Evolutionary conservation across 2,888 invertebrate species (phyloP).

Genomic region (Lasius platythorax): DNA sequence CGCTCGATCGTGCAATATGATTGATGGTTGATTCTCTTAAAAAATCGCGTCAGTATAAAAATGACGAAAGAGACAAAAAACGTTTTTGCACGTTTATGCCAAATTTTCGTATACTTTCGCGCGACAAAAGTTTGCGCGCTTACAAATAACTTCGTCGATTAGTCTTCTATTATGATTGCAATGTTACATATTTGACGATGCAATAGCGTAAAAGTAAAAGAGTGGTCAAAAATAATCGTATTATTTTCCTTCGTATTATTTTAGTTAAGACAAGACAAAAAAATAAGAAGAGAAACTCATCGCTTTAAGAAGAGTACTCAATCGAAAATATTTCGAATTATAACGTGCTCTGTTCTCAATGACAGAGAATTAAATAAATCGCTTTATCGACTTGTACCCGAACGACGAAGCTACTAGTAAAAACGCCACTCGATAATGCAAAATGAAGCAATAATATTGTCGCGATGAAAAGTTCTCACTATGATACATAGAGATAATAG

Average conservation of each 20-base stretch:
- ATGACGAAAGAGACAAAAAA: background rate
- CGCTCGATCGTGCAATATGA: constrained; percentile 3
- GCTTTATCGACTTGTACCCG: constrained; percentile 1
- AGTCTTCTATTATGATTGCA: background rate
- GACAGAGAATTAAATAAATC: constrained; percentile 18
- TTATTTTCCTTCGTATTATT: background rate
- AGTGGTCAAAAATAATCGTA: background rate
- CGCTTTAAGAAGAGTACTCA: background rate
- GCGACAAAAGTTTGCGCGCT: background rate
- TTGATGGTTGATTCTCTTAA: background rate
- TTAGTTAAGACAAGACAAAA: background rate
- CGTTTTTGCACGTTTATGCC: background rate
- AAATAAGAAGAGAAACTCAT: background rate
- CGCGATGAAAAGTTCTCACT: background rate
- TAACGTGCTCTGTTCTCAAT: background rate
- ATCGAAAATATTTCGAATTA: constrained; percentile 26
- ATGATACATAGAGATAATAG: background rate
- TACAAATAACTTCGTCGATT: background rate
- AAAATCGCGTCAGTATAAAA: background rate
- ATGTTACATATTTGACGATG: background rate
- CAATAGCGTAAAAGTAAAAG: background rate
- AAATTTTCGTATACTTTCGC: constrained; percentile 7
- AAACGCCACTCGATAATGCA: background rate
- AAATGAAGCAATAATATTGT: constrained; percentile 1
- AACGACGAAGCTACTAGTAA: background rate